Evolutionary conservation across 2,113 vertebrate genomes (phyloP).

Genomic region (Varanus salvator): DNA sequence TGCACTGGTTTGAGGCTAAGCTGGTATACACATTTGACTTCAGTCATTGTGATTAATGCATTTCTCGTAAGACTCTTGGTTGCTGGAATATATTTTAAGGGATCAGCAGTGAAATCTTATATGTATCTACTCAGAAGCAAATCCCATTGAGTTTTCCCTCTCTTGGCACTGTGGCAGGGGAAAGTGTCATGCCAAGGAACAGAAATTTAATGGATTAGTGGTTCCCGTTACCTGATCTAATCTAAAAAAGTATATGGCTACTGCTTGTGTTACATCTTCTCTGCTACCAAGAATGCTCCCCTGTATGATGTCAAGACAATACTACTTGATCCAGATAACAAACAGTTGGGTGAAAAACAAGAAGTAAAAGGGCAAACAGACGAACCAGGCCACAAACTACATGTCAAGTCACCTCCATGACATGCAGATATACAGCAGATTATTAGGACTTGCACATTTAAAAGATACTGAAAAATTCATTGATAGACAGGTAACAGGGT

Average conservation of each 20-base stretch:
- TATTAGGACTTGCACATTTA: not conserved
- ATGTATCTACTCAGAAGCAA: no score
- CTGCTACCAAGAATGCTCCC: not conserved
- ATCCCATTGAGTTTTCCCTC: no score
- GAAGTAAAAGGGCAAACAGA: not conserved
- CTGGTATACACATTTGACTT: not conserved
- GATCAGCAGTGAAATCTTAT: no score
- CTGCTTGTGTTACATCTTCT: no score
- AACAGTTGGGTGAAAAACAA: not conserved
- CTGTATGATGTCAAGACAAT: not conserved
- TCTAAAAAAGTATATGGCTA: no score
- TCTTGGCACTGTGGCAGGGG: no score
- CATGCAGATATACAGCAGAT: not conserved
- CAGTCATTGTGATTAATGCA: not conserved
- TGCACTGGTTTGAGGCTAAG: not conserved
- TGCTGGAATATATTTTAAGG: no score
- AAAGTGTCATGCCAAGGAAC: no score
- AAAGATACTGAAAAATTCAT: not conserved
- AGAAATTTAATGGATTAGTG: no score
- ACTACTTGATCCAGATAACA: not conserved
- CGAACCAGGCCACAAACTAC: not conserved
- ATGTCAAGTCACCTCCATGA: not conserved
- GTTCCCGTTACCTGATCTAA: no score
- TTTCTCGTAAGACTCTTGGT: no score
- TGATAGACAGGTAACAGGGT: not conserved